phyloP scores from a whole-genome alignment of 2,113 vertebrate genomes.

The Phaethon lepturus region DNA sequence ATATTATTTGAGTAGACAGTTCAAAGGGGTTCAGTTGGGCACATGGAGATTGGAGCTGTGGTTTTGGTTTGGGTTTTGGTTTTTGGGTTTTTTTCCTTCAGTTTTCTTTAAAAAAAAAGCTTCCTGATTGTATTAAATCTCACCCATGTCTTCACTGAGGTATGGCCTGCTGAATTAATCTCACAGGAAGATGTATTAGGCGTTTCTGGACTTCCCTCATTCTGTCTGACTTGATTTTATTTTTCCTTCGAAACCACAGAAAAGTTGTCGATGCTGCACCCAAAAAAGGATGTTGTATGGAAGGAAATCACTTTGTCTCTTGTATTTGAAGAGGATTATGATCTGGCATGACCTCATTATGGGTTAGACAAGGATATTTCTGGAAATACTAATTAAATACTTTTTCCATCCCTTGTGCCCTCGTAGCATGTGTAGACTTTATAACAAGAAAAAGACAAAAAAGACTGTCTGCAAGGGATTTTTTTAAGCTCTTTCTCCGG shows the following conservation, averaged over 20 bases:
- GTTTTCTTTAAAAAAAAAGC: not conserved
- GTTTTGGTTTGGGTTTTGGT: not conserved
- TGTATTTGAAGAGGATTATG: slow-evolving; percentile 70
- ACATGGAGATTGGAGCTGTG: not conserved
- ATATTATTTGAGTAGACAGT: not conserved
- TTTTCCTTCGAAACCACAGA: slow-evolving; percentile 42
- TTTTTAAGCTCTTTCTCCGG: slow-evolving; percentile 19
- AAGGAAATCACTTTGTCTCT: slow-evolving; percentile 69
- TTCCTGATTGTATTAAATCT: not conserved
- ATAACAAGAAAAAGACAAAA: slow-evolving; percentile 40
- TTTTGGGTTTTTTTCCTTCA: not conserved
- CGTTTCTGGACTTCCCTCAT: slow-evolving; percentile 11
- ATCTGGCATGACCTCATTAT: slow-evolving; percentile 73
- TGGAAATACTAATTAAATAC: slow-evolving; percentile 78
- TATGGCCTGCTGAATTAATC: not conserved
- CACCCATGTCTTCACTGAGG: not conserved
- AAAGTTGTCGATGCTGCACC: slow-evolving; percentile 40
- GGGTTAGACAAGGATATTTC: slow-evolving; percentile 71
- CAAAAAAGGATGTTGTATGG: slow-evolving; percentile 56
- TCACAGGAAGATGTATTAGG: slow-evolving; percentile 18
- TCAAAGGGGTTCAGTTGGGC: not conserved
- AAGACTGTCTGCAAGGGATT: slow-evolving; percentile 37
- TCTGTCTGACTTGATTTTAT: slow-evolving; percentile 22
- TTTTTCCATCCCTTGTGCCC: slow-evolving; percentile 68
- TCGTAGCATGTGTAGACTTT: slow-evolving; percentile 50